Conservation (phyloP, 2,113 vertebrate species). For the Oreochromis spilurus region DNA sequence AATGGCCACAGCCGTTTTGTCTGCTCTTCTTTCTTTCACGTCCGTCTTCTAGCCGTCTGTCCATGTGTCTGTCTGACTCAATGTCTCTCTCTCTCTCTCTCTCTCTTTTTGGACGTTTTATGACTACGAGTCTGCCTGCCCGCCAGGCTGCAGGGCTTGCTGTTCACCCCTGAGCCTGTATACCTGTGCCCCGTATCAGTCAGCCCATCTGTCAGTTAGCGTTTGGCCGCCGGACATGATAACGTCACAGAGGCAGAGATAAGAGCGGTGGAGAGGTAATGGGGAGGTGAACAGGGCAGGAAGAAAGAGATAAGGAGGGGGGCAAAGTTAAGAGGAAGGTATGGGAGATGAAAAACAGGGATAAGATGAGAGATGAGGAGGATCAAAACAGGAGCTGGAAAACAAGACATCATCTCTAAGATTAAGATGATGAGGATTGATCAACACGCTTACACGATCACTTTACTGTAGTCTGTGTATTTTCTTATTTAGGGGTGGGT, state of each 20-base stretch:
- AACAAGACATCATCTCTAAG: not conserved
- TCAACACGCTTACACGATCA: not conserved
- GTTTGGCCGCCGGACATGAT: not conserved
- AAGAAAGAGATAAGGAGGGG: not conserved
- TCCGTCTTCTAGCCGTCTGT: conserved; percentile 1
- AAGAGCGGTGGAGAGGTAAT: conserved; percentile 8
- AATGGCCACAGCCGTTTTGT: not conserved
- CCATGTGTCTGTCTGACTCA: not conserved
- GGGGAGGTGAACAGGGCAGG: not conserved
- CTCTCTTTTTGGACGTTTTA: not conserved
- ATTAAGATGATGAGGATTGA: not conserved
- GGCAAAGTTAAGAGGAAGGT: not conserved
- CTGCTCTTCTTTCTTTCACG: not conserved
- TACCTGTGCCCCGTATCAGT: not conserved
- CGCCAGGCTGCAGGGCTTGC: not conserved
- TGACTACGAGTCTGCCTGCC: not conserved
- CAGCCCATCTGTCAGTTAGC: conserved; percentile 17
- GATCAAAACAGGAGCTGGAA: not conserved
- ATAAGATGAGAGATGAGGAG: not conserved
- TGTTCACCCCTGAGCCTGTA: not conserved
- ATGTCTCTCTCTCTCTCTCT: not conserved
- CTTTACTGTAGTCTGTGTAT: not conserved
- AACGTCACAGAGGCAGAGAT: conserved; percentile 23
- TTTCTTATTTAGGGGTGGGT: not conserved
- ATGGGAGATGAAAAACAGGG: not conserved